Base-by-base conservation (phyloP, 1,140 invertebrate species). In the Ceratosolen fusciceps region DNA sequence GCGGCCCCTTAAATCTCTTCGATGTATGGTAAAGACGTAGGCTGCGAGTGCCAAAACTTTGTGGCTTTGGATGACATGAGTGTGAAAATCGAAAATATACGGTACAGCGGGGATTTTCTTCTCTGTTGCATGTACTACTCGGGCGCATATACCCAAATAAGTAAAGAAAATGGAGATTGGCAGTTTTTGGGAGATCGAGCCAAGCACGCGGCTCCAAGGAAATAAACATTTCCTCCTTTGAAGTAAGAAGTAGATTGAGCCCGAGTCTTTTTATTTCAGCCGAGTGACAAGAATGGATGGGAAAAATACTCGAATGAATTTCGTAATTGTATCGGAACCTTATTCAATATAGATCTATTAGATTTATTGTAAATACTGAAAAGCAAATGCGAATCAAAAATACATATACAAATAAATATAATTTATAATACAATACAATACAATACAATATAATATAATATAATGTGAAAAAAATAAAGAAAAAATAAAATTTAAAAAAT, bases 21-120 rank as follows among this genome's bases (percentile, higher is more conserved):
- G 52, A 60, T 75, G 26, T 74, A 71, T 49, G 29, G 29, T 12
- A 56, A 73, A 67, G 39, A 67, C 26, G 65, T 54, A 47, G 24
- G 56, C 19, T 16, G 65, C 54, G 58, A 74, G 47, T 79, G 77
- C 62, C 77, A 79, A 79, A 79, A 79, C 77, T 79, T 79, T 52
- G 43, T 8, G 70, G 68, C 58, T 77, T 58, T 67, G 24, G 26
- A 34, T 29, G 19, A 16, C 26, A 39, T 2, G 39, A 9, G 26
- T 10, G 52, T 24, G 67, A 60, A n/a, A 77, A 56, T 31, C 21
- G 37, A 71, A 67, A 71, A 79, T 54, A 73, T 73, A 79, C 52
- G 21, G 10, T 26, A n/a, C 54, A 43, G 37, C 52, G 7, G 37
- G 70, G 70, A 73, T n/a, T 79, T 71, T 72, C 67, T 56, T 71